Base-by-base conservation (phyloP, 30 jellyfish, hydroid and myxozoan species). In the Chironex yamaguchii region DNA sequence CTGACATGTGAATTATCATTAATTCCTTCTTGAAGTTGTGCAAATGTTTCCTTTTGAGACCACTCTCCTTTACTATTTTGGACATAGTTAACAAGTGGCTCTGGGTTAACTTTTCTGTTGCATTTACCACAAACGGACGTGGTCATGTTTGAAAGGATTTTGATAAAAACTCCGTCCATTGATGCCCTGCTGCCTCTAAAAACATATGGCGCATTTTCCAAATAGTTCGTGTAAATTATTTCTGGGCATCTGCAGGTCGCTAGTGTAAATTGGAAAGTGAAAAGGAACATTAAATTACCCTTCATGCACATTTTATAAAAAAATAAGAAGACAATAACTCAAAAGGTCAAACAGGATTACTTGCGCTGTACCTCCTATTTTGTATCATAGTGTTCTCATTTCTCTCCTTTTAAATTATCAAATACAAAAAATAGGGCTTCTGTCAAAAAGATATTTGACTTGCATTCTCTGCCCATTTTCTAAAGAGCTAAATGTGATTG, bases 241-340 rank as follows among this genome's bases (percentile, higher is more conserved):
- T 32, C 85, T 42, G 98, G 98, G 86, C 98, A 93, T 34, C 91
- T n/a, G 74, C 98, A 93, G 3, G 98, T 87, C 13, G 33, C 97
- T 87, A 67, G 2, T 58, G 54, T 12, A 28, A 68, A 3, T 29
- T n/a, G n/a, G n/a, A n/a, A n/a, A n/a, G n/a, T n/a, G n/a, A n/a
- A n/a, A n/a, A n/a, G 22, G 49, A 33, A n/a, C n/a, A n/a, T n/a
- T n/a, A n/a, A n/a, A n/a, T n/a, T n/a, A n/a, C n/a, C n/a, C n/a
- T n/a, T n/a, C n/a, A n/a, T n/a, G n/a, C n/a, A n/a, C n/a, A n/a
- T n/a, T n/a, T n/a, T n/a, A n/a, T n/a, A n/a, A 6, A 34, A 36
- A 21, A 9, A 67, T 23, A 21, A 24, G 31, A 21, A 12, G 9
- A 76, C 25, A 24, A 4, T 28, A 24, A 6, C 11, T 21, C 27